Evolutionary conservation across 2,113 vertebrate genomes (phyloP), one percentile per base, ranked within the genome.

Genomic region (Talpa occidentalis): DNA sequence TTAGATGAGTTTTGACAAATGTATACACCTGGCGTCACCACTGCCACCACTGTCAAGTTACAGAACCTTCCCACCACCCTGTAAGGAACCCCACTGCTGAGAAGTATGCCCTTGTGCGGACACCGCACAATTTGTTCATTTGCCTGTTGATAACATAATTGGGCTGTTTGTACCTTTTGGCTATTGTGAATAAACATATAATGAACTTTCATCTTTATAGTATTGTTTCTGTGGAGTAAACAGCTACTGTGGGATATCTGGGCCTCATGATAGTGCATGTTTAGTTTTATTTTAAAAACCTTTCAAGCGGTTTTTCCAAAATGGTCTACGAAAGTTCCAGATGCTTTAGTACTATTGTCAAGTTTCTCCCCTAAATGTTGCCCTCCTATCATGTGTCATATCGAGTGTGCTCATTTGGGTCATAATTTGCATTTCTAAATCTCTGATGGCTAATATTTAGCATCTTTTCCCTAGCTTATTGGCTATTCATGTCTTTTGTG

Each of bases 171-270:
- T 52, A 37, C 30, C 8, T 77, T 40, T 28, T 32, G 30, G 84
- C 35, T 80, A 44, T 44, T 74, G 10, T 4, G n/a, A 77, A 62
- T 80, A 62, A 78, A 73, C n/a, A 22, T 59, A 4, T 76, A 37
- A 12, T 40, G 78, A 40, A n/a, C 67, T 40, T 26, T 76, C 6
- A 24, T 26, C 4, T n/a, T 2, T 30, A 49, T 40, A 54, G 28
- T 72, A 47, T 26, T 40, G 42, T 62, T 88, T 93, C 35, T 88
- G 78, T 52, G 16, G 73, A 52, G 26, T 62, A 85, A 79, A 52
- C 30, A 76, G 54, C 44, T 30, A 21, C 0, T 24, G 24, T 49
- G 35, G 2, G 5, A 67, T 22, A 66, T 12, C 62, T 35, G 47
- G 40, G 24, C 19, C 40, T n/a, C 30, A 26, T 30, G 47, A 44